phyloP scores from a whole-genome alignment of 1,140 invertebrate genomes.

The Amyelois transitella region DNA sequence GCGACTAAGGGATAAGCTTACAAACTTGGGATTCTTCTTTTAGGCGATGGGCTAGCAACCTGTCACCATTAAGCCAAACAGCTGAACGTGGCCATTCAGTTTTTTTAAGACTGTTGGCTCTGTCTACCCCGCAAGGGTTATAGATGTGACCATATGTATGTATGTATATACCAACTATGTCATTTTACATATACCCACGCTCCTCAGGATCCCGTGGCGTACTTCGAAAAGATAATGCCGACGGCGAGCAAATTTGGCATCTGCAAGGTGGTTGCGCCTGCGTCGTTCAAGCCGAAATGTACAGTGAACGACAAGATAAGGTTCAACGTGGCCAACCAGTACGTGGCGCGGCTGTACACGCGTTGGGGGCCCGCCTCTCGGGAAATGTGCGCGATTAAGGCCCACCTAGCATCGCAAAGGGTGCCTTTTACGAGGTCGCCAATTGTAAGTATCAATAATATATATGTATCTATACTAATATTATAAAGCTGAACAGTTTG shows the following conservation, averaged over 20 bases:
- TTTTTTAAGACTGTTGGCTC: too few relatives aligned
- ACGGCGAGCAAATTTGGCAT: constrained; percentile 89
- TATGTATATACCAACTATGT: too few relatives aligned
- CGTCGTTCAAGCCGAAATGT: constrained; percentile 91
- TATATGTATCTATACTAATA: too few relatives aligned
- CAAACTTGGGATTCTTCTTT: too few relatives aligned
- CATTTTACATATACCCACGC: neutral
- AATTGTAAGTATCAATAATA: constrained; percentile 79
- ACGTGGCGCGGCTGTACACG: constrained; percentile 90
- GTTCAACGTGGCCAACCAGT: constrained; percentile 94
- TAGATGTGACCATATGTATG: too few relatives aligned
- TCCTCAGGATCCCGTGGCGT: constrained; percentile 89
- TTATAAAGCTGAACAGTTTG: too few relatives aligned
- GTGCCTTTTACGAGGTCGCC: constrained; percentile 85
- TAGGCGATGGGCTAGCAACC: too few relatives aligned
- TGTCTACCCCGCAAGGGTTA: too few relatives aligned
- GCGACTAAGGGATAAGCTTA: too few relatives aligned
- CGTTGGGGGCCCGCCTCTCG: constrained; percentile 93
- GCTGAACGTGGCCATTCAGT: too few relatives aligned
- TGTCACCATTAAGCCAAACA: too few relatives aligned
- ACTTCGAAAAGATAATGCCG: constrained; percentile 88
- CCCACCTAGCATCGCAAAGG: constrained; percentile 86
- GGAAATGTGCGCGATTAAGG: constrained; percentile 90
- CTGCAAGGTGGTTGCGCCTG: constrained; percentile 91
- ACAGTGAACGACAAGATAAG: constrained; percentile 89